A percentile compares a stretch with the other conserved stretches of the same genome.
These are phyloP conservation scores for Adoxophyes honmai DNA, from an alignment of 1,140 invertebrate species.

Conservation along the genomic window DNA sequence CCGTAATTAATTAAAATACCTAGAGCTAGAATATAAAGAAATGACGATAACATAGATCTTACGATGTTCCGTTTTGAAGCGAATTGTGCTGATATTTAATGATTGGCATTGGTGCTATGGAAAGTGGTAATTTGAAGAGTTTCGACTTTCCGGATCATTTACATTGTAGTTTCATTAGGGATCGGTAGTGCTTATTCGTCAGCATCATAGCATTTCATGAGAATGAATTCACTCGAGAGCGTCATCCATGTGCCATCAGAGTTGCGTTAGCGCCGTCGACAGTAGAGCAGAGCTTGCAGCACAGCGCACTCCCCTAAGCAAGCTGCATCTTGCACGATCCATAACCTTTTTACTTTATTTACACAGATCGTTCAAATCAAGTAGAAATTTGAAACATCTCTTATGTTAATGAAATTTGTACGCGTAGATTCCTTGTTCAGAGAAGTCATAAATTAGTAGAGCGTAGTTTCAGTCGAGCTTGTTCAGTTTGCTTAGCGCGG, in stretches of 20 bases:
- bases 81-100: conserved; percentile 48
- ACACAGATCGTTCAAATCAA: background rate
- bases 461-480: conserved; percentile 4
- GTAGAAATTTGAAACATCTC: background rate
- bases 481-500: conserved; percentile 63
- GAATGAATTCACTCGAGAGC: conserved; percentile 33
- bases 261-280: conserved; percentile 47
- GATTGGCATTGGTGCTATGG: conserved; percentile 66
- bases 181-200: conserved; percentile 54
- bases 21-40: conserved; percentile 57
- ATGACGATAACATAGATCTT: conserved; percentile 55
- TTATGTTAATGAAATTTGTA: too few relatives aligned
- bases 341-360: conserved; percentile 17
- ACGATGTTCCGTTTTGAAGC: conserved; percentile 37
- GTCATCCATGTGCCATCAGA: conserved; percentile 69
- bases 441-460: background rate
- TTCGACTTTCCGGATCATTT: conserved; percentile 40
- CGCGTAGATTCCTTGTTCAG: too few relatives aligned
- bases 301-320: conserved; percentile 58
- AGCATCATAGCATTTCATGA: conserved; percentile 42
- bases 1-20: conserved; percentile 41
- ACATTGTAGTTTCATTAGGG: conserved; percentile 50
- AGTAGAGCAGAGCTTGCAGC: conserved; percentile 66
- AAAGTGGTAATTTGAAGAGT: conserved; percentile 39
- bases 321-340: conserved; percentile 29